Percentiles rank a stretch among this genome's conserved stretches.
Conservation (phyloP, 2,888 invertebrate species). For the Plemyria rubiginata region DNA sequence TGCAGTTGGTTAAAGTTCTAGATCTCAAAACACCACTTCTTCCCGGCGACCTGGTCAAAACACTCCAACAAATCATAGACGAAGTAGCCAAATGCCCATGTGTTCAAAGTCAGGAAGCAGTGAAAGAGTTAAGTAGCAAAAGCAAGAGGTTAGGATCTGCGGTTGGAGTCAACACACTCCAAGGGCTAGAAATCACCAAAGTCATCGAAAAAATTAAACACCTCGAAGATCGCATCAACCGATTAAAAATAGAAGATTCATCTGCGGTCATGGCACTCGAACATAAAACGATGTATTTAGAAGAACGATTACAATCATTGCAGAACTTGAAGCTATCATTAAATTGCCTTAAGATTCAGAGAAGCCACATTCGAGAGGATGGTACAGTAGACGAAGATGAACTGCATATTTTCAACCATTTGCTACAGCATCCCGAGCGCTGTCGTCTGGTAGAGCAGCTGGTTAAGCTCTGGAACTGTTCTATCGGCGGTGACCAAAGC, state of each 20-base stretch:
- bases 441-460: conserved; percentile 50
- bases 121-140: conserved; percentile 30
- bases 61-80: conserved; percentile 45
- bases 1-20: conserved; percentile 45
- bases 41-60: conserved; percentile 44
- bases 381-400: conserved; percentile 18
- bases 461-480: conserved; percentile 47
- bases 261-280: conserved; percentile 47
- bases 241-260: conserved; percentile 41
- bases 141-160: conserved; percentile 15
- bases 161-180: conserved; percentile 17
- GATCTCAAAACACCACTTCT: conserved; percentile 39
- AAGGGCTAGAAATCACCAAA: conserved; percentile 41
- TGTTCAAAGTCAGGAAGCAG: conserved; percentile 34
- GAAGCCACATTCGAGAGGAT: conserved; percentile 4
- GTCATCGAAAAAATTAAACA: conserved; percentile 47
- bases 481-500: conserved; percentile 32
- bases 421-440: conserved; percentile 48
- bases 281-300: conserved; percentile 52
- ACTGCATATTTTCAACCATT: conserved; percentile 51
- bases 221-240: conserved; percentile 46
- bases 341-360: conserved; percentile 37
- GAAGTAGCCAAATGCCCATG: conserved; percentile 40
- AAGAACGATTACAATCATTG: conserved; percentile 50
- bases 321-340: conserved; percentile 49